Conservation (phyloP, 2,888 invertebrate genomes). For the Acleris sparsana region DNA sequence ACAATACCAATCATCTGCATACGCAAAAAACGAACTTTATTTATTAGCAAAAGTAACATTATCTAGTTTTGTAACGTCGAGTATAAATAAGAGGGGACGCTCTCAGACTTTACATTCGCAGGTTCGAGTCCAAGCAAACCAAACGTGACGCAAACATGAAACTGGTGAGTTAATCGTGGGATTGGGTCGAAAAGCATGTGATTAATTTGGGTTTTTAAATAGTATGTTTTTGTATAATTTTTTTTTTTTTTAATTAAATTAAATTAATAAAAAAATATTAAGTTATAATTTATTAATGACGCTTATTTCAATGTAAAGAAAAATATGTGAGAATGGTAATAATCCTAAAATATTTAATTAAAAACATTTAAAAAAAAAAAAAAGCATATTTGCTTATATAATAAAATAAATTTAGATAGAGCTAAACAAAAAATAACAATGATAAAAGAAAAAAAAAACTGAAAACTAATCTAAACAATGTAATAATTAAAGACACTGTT, state of each 20-base stretch:
- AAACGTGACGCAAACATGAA: conserved; percentile 62
- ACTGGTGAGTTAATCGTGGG: conserved; percentile 62
- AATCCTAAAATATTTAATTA: no score
- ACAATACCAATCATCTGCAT: conserved; percentile 19
- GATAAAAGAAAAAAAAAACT: no score
- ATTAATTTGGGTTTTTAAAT: background rate
- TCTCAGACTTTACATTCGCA: conserved; percentile 62
- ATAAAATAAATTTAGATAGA: no score
- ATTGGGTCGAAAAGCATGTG: background rate
- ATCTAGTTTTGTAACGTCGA: conserved; percentile 72
- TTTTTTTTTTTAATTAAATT: no score
- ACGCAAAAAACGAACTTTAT: conserved; percentile 38
- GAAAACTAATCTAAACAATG: background rate
- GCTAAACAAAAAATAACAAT: no score
- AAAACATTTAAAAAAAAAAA: no score
- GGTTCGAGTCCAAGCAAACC: conserved; percentile 68
- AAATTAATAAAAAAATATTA: no score
- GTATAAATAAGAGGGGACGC: conserved; percentile 64
- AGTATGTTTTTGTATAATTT: no score
- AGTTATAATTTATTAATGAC: no score
- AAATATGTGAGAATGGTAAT: no score
- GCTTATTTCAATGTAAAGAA: no score
- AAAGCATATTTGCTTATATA: no score
- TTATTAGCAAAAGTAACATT: conserved; percentile 67
- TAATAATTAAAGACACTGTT: conserved; percentile 11